Evolutionary conservation across 1,140 invertebrate species (phyloP).

Genomic region (Ceratina japonica): DNA sequence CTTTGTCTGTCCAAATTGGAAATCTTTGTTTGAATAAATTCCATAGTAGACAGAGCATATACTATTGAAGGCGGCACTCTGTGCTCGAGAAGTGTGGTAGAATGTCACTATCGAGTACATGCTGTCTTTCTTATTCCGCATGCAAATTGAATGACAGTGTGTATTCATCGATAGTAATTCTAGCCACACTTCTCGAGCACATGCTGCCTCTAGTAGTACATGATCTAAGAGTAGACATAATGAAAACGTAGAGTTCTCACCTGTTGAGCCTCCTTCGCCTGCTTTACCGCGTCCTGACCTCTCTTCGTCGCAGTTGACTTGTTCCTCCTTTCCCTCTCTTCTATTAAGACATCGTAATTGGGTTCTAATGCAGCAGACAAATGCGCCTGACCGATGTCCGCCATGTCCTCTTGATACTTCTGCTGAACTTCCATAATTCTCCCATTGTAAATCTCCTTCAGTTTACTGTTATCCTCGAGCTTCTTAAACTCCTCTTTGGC

Average conservation of each 20-base stretch:
- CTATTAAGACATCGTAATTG: conserved; percentile 67
- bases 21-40: conserved; percentile 34
- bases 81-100: too few relatives aligned
- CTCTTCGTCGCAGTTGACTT: conserved; percentile 71
- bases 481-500: conserved; percentile 73
- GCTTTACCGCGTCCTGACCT: conserved; percentile 73
- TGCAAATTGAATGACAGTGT: too few relatives aligned
- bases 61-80: too few relatives aligned
- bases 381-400: conserved; percentile 79
- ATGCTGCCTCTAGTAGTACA: too few relatives aligned
- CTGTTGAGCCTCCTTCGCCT: conserved; percentile 64
- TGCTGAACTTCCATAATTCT: conserved; percentile 78
- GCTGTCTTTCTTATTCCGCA: too few relatives aligned
- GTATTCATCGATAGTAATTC: too few relatives aligned
- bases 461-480: conserved; percentile 74
- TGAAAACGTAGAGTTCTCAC: conserved; percentile 11
- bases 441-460: conserved; percentile 73
- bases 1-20: conserved; percentile 56
- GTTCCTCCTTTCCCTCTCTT: conserved; percentile 69
- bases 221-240: too few relatives aligned
- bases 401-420: conserved; percentile 78
- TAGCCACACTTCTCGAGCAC: too few relatives aligned
- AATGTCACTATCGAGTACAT: too few relatives aligned
- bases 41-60: too few relatives aligned
- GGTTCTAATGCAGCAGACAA: conserved; percentile 72